Evolutionary conservation across 2,888 invertebrate genomes (phyloP).

Genomic region (Oxyteleia sp.): DNA sequence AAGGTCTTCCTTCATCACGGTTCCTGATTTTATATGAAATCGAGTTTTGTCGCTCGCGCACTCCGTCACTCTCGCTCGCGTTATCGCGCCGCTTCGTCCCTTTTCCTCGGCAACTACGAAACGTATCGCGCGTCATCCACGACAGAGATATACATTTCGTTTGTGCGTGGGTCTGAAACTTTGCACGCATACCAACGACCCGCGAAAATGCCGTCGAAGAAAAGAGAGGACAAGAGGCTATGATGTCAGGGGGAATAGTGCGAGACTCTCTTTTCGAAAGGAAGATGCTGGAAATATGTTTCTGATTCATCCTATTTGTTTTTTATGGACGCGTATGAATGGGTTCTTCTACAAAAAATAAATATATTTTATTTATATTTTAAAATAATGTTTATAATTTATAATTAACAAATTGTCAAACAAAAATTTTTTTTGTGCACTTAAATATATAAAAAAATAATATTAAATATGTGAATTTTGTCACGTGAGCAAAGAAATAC

Average conservation of each 20-base stretch:
- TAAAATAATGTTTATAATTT: no score
- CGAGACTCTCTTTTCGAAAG: background rate
- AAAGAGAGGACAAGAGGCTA: background rate
- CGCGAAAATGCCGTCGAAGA: no score
- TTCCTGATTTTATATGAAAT: constrained; percentile 68
- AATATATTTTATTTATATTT: no score
- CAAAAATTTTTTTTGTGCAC: no score
- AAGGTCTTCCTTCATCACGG: constrained; percentile 71
- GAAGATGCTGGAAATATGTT: no score
- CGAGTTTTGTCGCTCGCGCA: constrained; percentile 63
- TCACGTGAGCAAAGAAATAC: no score
- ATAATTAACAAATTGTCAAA: no score
- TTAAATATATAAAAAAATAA: no score
- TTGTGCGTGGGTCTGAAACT: constrained; percentile 36
- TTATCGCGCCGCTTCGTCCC: constrained; percentile 37
- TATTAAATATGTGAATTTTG: no score
- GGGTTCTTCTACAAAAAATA: no score
- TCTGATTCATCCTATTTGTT: constrained; percentile 21
- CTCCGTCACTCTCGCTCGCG: constrained; percentile 54
- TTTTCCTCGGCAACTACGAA: constrained; percentile 22
- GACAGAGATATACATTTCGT: constrained; percentile 30
- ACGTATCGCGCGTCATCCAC: constrained; percentile 32
- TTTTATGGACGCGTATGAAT: no score
- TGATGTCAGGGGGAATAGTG: constrained; percentile 49
- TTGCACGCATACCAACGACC: constrained; percentile 17